phyloP scores from a whole-genome alignment of 1,140 invertebrate genomes.

The Scylla paramamosain region DNA sequence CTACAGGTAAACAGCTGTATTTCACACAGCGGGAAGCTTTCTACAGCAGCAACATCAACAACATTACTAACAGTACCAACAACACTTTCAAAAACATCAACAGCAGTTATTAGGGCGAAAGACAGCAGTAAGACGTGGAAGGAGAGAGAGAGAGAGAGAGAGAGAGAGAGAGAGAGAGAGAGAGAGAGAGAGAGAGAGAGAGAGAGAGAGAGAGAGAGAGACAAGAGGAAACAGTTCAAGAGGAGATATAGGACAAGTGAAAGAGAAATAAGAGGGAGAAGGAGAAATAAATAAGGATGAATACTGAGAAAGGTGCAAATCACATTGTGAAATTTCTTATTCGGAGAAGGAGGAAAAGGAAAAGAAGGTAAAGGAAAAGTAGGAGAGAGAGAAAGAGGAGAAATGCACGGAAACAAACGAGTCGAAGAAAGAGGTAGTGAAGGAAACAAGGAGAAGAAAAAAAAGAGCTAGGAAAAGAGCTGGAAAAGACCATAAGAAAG shows the following conservation, averaged over 20 bases:
- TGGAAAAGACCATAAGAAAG: no score
- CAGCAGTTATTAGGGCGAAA: neutral
- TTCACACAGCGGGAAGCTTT: neutral
- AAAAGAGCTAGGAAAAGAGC: no score
- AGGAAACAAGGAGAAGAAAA: no score
- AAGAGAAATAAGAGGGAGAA: neutral
- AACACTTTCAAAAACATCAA: neutral
- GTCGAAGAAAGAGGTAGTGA: no score
- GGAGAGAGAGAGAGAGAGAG: neutral
- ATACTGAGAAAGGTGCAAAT: neutral
- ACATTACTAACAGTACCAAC: neutral
- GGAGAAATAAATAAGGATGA: neutral
- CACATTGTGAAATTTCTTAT: neutral
- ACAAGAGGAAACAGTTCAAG: neutral
- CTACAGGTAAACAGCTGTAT: slow-evolving; percentile 51
- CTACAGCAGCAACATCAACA: neutral
- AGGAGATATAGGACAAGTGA: neutral
- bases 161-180: neutral
- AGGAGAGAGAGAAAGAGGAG: no score
- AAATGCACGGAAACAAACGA: no score
- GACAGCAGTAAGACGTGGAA: neutral
- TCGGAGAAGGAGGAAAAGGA: neutral
- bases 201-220: neutral
- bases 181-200: neutral
- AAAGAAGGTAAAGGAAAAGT: neutral